Conservation (phyloP, 2,113 vertebrate species). For the Microtus montanus region DNA sequence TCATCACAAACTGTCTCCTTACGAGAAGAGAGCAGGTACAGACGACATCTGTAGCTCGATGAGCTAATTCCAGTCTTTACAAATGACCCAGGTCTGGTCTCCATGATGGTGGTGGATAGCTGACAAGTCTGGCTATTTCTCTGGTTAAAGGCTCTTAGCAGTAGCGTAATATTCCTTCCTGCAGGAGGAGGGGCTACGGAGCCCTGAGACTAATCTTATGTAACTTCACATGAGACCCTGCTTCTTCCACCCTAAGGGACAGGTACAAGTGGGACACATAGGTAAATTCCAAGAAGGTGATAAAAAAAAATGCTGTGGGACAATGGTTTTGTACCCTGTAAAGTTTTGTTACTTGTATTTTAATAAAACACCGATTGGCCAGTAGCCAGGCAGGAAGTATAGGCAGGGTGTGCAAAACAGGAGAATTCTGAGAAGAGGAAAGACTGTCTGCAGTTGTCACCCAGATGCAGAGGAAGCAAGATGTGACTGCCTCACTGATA, state of each 20-base stretch:
- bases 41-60: neutral
- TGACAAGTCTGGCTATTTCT: neutral
- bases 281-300: neutral
- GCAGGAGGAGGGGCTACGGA: neutral
- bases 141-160: neutral
- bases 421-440: too few species aligned
- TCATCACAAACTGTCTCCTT: neutral
- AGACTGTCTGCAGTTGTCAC: too few species aligned
- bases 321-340: too few species aligned
- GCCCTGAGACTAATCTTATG: neutral
- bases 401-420: too few species aligned
- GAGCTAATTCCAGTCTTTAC: neutral
- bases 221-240: neutral
- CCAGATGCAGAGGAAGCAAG: too few species aligned
- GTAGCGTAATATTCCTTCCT: neutral
- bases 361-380: too few species aligned
- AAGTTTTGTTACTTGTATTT: too few species aligned
- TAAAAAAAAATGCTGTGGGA: too few species aligned
- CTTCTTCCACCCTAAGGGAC: neutral
- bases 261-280: neutral
- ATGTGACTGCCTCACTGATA: too few species aligned
- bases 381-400: too few species aligned
- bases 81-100: neutral
- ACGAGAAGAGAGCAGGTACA: neutral
- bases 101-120: neutral